These are phyloP conservation scores for Trichomalopsis sarcophagae DNA, from an alignment of 1,140 invertebrate genomes.

Conservation along the genomic window DNA sequence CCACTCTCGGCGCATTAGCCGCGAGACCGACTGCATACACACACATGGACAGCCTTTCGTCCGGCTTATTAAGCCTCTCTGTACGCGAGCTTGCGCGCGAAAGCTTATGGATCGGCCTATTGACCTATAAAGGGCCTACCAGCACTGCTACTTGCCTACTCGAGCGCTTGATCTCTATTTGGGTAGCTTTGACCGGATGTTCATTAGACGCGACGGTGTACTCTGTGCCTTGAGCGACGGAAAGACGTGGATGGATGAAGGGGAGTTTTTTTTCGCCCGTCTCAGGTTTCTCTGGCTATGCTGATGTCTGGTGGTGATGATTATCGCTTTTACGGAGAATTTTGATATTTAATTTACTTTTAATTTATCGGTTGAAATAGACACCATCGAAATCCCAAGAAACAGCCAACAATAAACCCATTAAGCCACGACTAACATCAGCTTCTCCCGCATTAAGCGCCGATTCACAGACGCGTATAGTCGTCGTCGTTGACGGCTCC, in stretches of 20 bases:
- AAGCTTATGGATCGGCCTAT: neutral
- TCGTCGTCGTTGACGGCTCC: too few species aligned
- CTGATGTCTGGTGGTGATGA: too few species aligned
- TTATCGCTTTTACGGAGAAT: too few species aligned
- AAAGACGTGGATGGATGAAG: neutral
- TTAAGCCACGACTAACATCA: too few species aligned
- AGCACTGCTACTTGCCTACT: neutral
- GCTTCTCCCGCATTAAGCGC: too few species aligned
- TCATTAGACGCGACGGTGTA: neutral
- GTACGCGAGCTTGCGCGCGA: neutral
- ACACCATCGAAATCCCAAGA: too few species aligned
- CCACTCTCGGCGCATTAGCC: neutral
- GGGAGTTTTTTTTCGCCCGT: neutral
- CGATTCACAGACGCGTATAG: too few species aligned
- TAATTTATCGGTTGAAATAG: too few species aligned
- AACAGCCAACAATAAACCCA: too few species aligned
- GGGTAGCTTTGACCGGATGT: neutral
- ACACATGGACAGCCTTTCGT: neutral
- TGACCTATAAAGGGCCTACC: neutral
- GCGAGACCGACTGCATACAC: neutral
- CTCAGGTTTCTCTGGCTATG: too few species aligned
- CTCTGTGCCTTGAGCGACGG: neutral
- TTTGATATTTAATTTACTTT: too few species aligned
- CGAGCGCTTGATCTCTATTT: neutral
- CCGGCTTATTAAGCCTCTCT: neutral